Percentiles rank a stretch among this genome's conserved stretches.
These are phyloP conservation scores for Paragorgia papillata DNA, from an alignment of 92 coral and sea anemone genomes.

Conservation along the genomic window DNA sequence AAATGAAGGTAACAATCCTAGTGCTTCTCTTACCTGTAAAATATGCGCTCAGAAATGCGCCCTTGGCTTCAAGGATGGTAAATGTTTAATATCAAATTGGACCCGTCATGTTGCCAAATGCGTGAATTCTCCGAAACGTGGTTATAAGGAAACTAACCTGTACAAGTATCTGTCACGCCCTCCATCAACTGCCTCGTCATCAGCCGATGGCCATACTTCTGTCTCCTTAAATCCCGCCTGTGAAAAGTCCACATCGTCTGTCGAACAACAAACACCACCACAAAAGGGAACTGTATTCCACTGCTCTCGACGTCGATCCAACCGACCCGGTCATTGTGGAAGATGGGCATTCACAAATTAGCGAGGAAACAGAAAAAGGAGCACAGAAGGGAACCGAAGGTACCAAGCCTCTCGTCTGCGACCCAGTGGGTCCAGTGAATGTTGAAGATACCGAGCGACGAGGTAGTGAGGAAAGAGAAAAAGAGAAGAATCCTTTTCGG, in stretches of 20 bases:
- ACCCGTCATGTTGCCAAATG: conserved; percentile 22
- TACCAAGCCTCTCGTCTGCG: not conserved
- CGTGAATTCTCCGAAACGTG: conserved; percentile 14
- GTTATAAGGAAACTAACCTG: not conserved
- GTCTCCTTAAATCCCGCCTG: too few species aligned
- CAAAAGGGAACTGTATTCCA: too few species aligned
- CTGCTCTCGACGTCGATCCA: too few species aligned
- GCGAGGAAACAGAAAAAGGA: too few species aligned
- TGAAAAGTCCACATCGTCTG: too few species aligned
- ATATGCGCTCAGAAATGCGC: conserved; percentile 2
- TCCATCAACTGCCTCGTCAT: not conserved
- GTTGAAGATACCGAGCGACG: not conserved
- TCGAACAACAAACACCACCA: too few species aligned
- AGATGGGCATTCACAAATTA: too few species aligned
- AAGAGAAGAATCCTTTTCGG: conserved; percentile 1
- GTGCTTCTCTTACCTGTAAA: not conserved
- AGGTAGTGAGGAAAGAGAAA: not conserved
- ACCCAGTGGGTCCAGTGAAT: not conserved
- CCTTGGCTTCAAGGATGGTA: conserved; percentile 1
- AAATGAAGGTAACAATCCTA: not conserved
- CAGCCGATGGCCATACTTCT: too few species aligned
- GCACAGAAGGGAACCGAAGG: not conserved
- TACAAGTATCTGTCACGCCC: not conserved
- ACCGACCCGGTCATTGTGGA: not conserved
- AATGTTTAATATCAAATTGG: conserved; percentile 11